Conservation (phyloP, 2,888 invertebrate genomes). For the Drosophila putrida region DNA sequence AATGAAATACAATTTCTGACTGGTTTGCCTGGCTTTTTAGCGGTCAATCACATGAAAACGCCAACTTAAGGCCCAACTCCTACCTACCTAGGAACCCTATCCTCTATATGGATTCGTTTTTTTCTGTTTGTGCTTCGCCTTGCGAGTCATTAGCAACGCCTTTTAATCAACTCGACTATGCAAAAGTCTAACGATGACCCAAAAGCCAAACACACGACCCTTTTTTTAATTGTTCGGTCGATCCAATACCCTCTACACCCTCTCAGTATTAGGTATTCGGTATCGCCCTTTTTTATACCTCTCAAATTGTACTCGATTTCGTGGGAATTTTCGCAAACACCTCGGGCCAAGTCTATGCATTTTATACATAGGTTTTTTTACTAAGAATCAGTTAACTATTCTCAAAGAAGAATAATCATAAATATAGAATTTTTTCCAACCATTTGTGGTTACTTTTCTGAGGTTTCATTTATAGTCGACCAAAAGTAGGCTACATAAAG, state of each 20-base stretch:
- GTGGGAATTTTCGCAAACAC: not conserved
- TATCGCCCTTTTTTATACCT: no score
- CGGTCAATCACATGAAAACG: slow-evolving; percentile 49
- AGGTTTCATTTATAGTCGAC: not conserved
- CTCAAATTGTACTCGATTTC: not conserved
- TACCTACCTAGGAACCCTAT: not conserved
- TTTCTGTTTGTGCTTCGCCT: not conserved
- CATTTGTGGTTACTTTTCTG: not conserved
- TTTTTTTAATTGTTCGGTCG: slow-evolving; percentile 12
- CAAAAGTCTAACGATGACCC: slow-evolving; percentile 51
- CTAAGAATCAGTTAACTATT: not conserved
- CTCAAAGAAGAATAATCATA: not conserved
- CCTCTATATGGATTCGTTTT: not conserved
- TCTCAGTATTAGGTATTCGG: no score
- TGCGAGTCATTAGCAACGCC: slow-evolving; percentile 71
- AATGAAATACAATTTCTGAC: slow-evolving; percentile 33
- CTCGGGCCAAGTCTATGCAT: not conserved
- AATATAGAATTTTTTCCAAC: not conserved
- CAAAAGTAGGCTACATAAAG: slow-evolving; percentile 20
- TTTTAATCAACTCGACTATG: slow-evolving; percentile 71
- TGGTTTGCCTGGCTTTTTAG: slow-evolving; percentile 29
- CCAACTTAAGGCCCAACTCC: not conserved
- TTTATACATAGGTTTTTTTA: slow-evolving; percentile 4
- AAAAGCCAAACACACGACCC: slow-evolving; percentile 10
- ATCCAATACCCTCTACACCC: not conserved